Percentiles rank a stretch among this genome's conserved stretches.
Evolutionary conservation across 2,888 invertebrate genomes (phyloP).

Genomic region (Siphlonurus alternatus): DNA sequence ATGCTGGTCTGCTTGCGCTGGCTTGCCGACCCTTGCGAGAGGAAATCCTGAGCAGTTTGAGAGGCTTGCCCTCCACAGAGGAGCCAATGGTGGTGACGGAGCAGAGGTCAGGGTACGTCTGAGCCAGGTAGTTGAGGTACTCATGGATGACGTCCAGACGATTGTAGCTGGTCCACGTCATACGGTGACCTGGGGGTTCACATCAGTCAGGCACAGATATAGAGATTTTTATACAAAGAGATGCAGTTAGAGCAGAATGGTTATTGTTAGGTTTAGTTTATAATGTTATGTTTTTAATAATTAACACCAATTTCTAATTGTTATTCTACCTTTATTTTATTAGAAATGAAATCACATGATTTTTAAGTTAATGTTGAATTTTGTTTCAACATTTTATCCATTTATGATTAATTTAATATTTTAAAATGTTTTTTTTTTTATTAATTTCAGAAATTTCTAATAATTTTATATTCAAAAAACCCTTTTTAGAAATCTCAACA

Average conservation of each 20-base stretch:
- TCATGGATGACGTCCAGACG: conserved; percentile 47
- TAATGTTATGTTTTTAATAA: neutral
- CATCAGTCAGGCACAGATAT: no score
- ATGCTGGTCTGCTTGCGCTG: conserved; percentile 18
- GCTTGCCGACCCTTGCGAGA: conserved; percentile 4
- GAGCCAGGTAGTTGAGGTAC: conserved; percentile 52
- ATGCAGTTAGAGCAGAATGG: neutral
- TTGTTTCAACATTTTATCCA: no score
- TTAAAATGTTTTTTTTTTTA: no score
- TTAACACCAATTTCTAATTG: no score
- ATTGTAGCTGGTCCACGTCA: conserved; percentile 68
- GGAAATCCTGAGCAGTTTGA: conserved; percentile 39
- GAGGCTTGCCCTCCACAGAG: conserved; percentile 52
- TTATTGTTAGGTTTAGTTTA: neutral
- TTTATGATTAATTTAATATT: no score
- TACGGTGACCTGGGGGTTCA: conserved; percentile 30
- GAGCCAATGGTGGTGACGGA: conserved; percentile 55
- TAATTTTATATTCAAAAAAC: no score
- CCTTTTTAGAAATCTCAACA: no score
- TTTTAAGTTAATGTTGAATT: no score
- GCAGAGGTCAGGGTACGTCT: conserved; percentile 53
- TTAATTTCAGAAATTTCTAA: no score
- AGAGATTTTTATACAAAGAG: neutral
- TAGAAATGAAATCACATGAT: no score
- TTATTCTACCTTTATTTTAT: no score